phyloP scores from a whole-genome alignment of 2,113 vertebrate species.

The Chamaea fasciata region DNA sequence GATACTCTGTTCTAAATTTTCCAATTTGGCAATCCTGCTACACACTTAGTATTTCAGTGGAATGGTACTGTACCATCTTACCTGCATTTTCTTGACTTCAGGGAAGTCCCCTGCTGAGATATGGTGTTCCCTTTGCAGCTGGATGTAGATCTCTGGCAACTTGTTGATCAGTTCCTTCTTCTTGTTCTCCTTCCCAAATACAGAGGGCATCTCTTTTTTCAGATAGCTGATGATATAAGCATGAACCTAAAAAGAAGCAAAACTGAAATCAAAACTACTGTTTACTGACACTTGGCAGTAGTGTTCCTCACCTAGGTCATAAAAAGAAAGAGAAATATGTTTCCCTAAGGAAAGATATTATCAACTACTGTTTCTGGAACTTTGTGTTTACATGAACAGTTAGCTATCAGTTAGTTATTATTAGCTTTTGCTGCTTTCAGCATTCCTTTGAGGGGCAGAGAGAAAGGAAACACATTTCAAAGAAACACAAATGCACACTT shows the following conservation, averaged over 20 bases:
- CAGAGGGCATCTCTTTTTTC: constrained; percentile 95
- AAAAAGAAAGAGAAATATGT: neutral
- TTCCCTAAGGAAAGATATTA: neutral
- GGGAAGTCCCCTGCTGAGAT: constrained; percentile 96
- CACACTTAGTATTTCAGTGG: neutral
- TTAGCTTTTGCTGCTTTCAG: neutral
- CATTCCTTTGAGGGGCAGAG: neutral
- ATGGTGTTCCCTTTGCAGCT: constrained; percentile 91
- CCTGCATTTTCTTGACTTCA: constrained; percentile 93
- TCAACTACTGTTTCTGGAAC: neutral
- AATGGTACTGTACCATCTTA: constrained; percentile 39
- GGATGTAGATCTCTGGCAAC: constrained; percentile 89
- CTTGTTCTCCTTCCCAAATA: constrained; percentile 94
- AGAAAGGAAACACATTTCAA: neutral
- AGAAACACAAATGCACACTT: neutral
- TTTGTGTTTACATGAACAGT: neutral
- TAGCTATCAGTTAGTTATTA: neutral
- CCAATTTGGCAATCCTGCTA: neutral
- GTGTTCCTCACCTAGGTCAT: neutral
- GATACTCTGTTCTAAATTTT: neutral
- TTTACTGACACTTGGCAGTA: neutral
- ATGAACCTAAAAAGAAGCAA: constrained; percentile 81
- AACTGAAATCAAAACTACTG: neutral
- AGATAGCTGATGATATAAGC: constrained; percentile 96
- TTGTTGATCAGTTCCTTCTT: constrained; percentile 89